phyloP scores from a whole-genome alignment of 1,140 invertebrate genomes.

The Himalopsyche phryganea region DNA sequence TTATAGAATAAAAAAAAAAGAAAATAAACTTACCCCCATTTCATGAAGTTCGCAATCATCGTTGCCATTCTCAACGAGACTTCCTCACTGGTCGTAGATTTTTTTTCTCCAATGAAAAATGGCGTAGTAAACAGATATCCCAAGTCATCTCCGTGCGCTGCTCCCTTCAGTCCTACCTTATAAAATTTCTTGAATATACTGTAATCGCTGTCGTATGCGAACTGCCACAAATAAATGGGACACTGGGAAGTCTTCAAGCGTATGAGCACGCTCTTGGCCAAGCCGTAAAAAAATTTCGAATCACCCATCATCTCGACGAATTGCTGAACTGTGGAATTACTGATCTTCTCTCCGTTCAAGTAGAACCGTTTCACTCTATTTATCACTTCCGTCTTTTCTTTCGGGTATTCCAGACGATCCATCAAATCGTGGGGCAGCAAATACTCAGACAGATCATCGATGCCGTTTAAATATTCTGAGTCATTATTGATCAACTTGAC shows the following conservation, averaged over 20 bases:
- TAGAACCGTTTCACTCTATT: constrained; percentile 5
- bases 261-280: constrained; percentile 1
- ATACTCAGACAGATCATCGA: constrained; percentile 15
- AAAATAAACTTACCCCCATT: constrained; percentile 45
- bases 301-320: constrained; percentile 12
- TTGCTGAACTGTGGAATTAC: background rate
- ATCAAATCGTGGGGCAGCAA: constrained; percentile 5
- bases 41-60: constrained; percentile 55
- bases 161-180: constrained; percentile 36
- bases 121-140: constrained; percentile 43
- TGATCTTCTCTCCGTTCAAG: constrained; percentile 6
- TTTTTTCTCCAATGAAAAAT: constrained; percentile 39
- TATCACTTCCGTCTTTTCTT: constrained; percentile 20
- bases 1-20: too few relatives aligned
- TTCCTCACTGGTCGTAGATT: constrained; percentile 37
- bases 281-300: background rate
- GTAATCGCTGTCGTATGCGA: constrained; percentile 39
- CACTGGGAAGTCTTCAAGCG: background rate
- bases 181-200: constrained; percentile 41
- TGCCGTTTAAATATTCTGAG: constrained; percentile 6
- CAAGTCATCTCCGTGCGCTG: constrained; percentile 45
- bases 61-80: constrained; percentile 43
- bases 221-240: constrained; percentile 35
- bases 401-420: background rate
- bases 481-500: constrained; percentile 35